Conservation (phyloP, 2,888 invertebrate genomes). For the Aproaerema taeniolella region DNA sequence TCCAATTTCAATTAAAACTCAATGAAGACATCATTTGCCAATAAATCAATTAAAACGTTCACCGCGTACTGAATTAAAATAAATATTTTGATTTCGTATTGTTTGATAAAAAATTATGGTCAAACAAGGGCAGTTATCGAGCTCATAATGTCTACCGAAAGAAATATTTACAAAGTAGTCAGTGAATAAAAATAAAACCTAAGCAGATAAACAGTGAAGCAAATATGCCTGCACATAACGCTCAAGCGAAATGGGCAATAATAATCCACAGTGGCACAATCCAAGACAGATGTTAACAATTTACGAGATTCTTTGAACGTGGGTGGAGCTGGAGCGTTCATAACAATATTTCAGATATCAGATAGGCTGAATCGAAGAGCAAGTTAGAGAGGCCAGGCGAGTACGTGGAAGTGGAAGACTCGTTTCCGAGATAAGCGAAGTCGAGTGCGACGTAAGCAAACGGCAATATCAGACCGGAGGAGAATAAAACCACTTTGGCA, state of each 20-base stretch:
- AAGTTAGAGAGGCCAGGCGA: too few relatives aligned
- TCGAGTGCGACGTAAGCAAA: conserved; percentile 44
- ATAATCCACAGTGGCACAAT: conserved; percentile 11
- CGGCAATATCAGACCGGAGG: conserved; percentile 54
- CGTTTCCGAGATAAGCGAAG: conserved; percentile 32
- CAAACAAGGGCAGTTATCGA: conserved; percentile 11
- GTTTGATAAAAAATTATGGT: conserved; percentile 24
- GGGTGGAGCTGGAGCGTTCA: conserved; percentile 17
- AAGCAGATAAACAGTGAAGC: background rate
- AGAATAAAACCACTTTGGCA: conserved; percentile 54
- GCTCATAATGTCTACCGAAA: too few relatives aligned
- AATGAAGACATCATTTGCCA: conserved; percentile 41
- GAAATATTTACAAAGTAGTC: conserved; percentile 1
- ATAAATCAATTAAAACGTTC: conserved; percentile 36
- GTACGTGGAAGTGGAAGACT: conserved; percentile 14
- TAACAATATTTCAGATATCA: conserved; percentile 21
- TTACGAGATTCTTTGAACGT: conserved; percentile 16
- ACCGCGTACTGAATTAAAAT: conserved; percentile 27
- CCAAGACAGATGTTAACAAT: conserved; percentile 16
- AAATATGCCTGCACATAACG: background rate
- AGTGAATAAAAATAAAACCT: background rate
- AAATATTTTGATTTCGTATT: conserved; percentile 26
- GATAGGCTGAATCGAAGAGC: conserved; percentile 19
- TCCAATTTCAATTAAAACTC: conserved; percentile 41
- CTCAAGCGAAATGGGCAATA: conserved; percentile 1